Percentiles rank a stretch among this genome's conserved stretches.
These are phyloP conservation scores for Malaclemys terrapin DNA, from an alignment of 2,113 vertebrate genomes.

Conservation along the genomic window DNA sequence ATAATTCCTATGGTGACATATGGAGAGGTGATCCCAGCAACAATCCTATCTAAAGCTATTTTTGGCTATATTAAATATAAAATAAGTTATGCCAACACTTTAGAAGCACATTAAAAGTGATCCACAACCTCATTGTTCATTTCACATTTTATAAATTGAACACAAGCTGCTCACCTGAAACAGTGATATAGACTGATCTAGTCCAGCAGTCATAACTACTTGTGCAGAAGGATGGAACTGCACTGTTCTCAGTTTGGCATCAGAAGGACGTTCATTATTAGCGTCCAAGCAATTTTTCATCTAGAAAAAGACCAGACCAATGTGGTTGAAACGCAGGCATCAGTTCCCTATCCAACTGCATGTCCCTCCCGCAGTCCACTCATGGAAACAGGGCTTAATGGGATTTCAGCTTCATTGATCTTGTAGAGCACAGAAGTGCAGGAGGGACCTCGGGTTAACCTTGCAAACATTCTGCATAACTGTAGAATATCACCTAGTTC, in stretches of 20 bases:
- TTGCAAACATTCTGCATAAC: background rate
- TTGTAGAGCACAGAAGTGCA: background rate
- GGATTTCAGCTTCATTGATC: background rate
- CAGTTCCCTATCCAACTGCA: rapidly evolving
- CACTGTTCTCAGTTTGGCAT: conserved; percentile 83
- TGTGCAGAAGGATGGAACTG: conserved; percentile 95
- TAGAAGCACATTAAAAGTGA: background rate
- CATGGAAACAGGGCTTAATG: background rate
- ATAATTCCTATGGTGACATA: background rate
- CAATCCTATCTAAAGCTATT: background rate
- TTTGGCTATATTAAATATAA: background rate
- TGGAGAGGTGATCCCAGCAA: background rate
- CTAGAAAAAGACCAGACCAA: conserved; percentile 63
- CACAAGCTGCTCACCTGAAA: conserved; percentile 88
- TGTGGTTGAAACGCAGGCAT: background rate
- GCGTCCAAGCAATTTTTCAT: conserved; percentile 88
- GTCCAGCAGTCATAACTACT: conserved; percentile 92
- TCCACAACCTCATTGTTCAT: rapidly evolving
- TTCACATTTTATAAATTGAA: rapidly evolving
- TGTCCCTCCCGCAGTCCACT: background rate
- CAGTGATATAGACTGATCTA: conserved; percentile 88
- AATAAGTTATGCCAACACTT: background rate
- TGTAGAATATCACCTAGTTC: background rate
- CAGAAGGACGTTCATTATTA: conserved; percentile 85
- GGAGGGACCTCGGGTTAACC: background rate